phyloP scores from a whole-genome alignment of 2,888 invertebrate species.

The Dryobotodes eremita region DNA sequence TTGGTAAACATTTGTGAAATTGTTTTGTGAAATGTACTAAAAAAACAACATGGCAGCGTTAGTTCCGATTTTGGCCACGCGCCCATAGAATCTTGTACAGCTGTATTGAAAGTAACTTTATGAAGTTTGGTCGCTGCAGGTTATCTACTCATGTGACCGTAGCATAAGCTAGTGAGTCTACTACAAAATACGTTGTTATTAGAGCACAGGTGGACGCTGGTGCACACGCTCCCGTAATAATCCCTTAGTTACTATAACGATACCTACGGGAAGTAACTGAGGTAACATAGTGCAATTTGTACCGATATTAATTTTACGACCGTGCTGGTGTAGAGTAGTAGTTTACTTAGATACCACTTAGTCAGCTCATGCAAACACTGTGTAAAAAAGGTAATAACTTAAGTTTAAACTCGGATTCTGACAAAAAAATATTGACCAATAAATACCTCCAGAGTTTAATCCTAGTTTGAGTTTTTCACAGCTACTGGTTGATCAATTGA shows the following conservation, averaged over 20 bases:
- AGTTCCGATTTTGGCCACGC: neutral
- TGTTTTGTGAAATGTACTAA: neutral
- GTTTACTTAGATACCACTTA: constrained; percentile 1
- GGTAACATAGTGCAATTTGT: constrained; percentile 19
- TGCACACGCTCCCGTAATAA: constrained; percentile 30
- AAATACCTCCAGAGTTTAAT: too few species aligned
- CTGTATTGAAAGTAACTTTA: neutral
- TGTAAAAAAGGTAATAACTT: neutral
- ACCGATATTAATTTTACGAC: constrained; percentile 43
- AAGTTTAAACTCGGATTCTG: neutral
- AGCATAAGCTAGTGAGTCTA: constrained; percentile 2
- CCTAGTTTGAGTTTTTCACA: neutral
- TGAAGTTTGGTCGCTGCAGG: neutral
- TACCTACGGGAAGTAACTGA: constrained; percentile 16
- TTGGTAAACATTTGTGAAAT: neutral
- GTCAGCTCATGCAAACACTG: neutral
- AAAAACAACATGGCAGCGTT: neutral
- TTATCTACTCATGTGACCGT: neutral
- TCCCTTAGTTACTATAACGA: constrained; percentile 43
- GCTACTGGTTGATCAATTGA: neutral
- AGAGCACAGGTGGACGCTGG: constrained; percentile 43
- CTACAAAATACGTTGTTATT: constrained; percentile 25
- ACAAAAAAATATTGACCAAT: neutral
- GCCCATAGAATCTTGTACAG: neutral
- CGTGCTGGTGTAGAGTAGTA: neutral